Conservation (phyloP, 2,113 vertebrate genomes). For the Lonchura striata region DNA sequence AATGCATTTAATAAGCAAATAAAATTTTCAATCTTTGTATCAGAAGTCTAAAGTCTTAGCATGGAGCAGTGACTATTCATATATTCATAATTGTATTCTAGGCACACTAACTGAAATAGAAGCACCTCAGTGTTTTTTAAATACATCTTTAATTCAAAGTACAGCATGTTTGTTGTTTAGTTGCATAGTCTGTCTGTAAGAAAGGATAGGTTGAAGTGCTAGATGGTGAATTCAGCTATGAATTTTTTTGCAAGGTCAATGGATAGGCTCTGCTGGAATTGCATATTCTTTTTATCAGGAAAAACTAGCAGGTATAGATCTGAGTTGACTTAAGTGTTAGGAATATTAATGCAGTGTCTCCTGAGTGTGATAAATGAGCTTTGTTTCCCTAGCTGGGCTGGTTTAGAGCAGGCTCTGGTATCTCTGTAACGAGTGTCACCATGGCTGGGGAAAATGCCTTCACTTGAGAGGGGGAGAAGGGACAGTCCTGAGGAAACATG, state of each 20-base stretch:
- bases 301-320: background rate
- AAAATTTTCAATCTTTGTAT: conserved; percentile 1
- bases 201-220: background rate
- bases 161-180: background rate
- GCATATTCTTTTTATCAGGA: background rate
- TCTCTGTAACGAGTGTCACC: background rate
- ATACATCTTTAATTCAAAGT: background rate
- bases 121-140: background rate
- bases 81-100: background rate
- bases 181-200: background rate
- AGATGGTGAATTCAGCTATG: background rate
- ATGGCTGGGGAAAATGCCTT: background rate
- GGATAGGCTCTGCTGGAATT: background rate
- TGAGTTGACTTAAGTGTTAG: background rate
- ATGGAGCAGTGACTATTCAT: background rate
- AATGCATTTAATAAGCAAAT: background rate
- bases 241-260: background rate
- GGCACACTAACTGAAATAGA: background rate
- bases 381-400: background rate
- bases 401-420: background rate
- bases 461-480: background rate
- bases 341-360: background rate
- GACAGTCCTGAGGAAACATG: background rate
- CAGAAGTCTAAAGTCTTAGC: background rate
- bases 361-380: background rate